Base-by-base conservation (phyloP, 2,113 vertebrate species). In the Equus quagga region DNA sequence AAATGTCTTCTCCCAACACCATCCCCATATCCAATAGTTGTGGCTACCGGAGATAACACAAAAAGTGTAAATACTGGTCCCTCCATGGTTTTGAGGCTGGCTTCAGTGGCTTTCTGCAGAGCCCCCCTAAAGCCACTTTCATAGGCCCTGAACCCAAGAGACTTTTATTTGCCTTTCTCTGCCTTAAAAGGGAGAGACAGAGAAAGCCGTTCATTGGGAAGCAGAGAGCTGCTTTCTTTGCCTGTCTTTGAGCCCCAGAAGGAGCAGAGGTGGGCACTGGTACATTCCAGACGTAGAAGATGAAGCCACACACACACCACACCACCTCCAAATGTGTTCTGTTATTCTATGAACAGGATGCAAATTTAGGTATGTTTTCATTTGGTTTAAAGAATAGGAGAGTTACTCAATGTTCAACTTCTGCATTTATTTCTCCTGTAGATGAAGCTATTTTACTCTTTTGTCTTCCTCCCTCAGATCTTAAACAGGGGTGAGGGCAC, bases 1-100 rank as follows among this genome's bases (percentile, higher is more conserved):
- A 65, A 95, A 80, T 95, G 60, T 92, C 72, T 91, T 92, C 28
- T 93, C 83, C 67, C 5, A 67, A 58, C 49, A 79, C 6, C 17
- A 69, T 26, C n/a, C 24, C 46, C 44, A 0, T 62, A 46, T 31
- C 58, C 41, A 81, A 33, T 23, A 76, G 8, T 26, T 19, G 13
- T 49, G 31, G 12, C 31, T 62, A 65, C 31, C 41, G 24, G 23
- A 75, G 41, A 84, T 56, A 75, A 31, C 13, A 60, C 9, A 9
- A 36, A 54, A 96, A 56, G 6, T 84, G 21, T 83, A 64, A 44
- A 60, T 44, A 76, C n/a, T 36, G 44, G 73, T 58, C 14, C 24
- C n/a, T 19, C 75, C 5, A 3, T 31, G 14, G 26, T 56, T 58
- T 62, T 36, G 10, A 84, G 46, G 18, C 5, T 91, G 36, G 3